Percentiles rank a stretch among this genome's conserved stretches.
Conservation (phyloP, 1,140 invertebrate species). For the Nixonia krombeini region DNA sequence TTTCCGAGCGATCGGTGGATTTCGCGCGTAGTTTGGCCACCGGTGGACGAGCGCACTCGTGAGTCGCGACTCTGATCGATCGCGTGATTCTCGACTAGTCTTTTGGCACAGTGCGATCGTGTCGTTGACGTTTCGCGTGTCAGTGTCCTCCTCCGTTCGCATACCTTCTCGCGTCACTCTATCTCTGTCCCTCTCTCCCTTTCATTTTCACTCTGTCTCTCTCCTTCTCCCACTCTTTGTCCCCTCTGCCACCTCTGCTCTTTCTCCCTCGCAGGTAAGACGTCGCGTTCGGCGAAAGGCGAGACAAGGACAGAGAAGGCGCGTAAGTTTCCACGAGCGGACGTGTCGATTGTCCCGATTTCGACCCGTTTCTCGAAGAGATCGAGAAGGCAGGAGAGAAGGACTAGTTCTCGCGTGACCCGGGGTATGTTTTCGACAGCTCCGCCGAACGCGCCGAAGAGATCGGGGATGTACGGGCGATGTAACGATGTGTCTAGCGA, state of each 20-base stretch:
- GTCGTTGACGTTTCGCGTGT: slow-evolving; percentile 62
- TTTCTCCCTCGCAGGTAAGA: background rate
- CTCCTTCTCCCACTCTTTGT: too few relatives aligned
- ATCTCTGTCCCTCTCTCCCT: background rate
- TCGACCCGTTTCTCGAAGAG: background rate
- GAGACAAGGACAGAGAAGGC: background rate
- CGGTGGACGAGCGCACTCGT: background rate
- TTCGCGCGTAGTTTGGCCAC: background rate
- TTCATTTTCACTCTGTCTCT: background rate
- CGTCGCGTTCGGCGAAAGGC: background rate
- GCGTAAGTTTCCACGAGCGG: background rate
- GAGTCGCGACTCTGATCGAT: background rate
- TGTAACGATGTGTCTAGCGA: background rate
- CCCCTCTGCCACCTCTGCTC: background rate
- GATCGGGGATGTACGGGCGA: too few relatives aligned
- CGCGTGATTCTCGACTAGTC: background rate
- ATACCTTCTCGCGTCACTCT: background rate
- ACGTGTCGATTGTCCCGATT: background rate
- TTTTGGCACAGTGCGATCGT: slow-evolving; percentile 16
- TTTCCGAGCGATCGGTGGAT: slow-evolving; percentile 10
- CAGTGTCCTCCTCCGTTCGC: slow-evolving; percentile 51
- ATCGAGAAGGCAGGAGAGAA: background rate
- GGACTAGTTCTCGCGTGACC: too few relatives aligned
- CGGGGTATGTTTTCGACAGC: too few relatives aligned
- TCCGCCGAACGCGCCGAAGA: too few relatives aligned